Evolutionary conservation across 2,888 invertebrate species (phyloP).

Genomic region (Euzetes globulus): DNA sequence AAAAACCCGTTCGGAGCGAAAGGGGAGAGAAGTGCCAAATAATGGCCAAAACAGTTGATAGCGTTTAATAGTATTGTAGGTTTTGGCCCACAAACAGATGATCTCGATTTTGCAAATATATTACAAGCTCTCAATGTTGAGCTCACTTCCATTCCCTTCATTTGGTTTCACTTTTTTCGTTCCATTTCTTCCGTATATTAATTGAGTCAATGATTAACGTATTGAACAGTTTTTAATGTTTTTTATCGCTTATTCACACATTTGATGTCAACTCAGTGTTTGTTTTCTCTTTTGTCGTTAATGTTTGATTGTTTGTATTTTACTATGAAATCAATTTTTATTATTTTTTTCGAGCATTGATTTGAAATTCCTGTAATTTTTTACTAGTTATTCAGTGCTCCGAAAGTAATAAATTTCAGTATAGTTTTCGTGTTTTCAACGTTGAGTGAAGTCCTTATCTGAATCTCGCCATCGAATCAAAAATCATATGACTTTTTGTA

Average conservation of each 20-base stretch:
- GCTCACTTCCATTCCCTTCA: background rate
- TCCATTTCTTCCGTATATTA: constrained; percentile 15
- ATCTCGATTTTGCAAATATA: background rate
- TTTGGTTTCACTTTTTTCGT: constrained; percentile 13
- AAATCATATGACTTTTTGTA: constrained; percentile 5
- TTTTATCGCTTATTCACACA: background rate
- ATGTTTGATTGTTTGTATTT: background rate
- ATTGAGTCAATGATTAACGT: background rate
- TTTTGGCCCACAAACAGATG: constrained; percentile 18
- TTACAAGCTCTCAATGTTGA: background rate
- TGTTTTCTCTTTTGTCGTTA: background rate
- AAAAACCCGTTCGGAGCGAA: background rate
- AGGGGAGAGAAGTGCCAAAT: background rate
- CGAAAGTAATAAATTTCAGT: background rate
- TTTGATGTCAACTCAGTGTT: background rate
- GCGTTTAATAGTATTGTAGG: constrained; percentile 8
- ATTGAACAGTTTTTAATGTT: background rate
- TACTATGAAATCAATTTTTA: too few species aligned
- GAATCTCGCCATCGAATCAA: background rate
- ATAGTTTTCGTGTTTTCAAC: background rate
- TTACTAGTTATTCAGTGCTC: background rate
- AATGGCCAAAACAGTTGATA: background rate
- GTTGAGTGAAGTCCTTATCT: too few species aligned
- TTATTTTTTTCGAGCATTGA: background rate
- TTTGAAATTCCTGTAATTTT: background rate